Base-by-base conservation (phyloP, 2,113 vertebrate species). In the Hystrix cristata region DNA sequence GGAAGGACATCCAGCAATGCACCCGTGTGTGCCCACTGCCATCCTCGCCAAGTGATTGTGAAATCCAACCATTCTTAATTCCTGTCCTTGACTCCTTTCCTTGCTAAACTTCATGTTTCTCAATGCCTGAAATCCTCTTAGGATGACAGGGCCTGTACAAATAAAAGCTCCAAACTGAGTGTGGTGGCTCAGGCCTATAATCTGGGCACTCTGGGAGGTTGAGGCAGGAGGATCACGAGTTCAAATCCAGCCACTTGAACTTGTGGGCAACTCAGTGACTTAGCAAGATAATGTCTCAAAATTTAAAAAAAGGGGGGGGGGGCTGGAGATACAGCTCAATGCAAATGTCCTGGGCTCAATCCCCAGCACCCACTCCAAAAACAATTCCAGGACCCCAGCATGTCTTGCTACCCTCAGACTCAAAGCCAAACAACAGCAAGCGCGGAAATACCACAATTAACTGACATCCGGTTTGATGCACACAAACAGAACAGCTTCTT, bases 381-480 rank as follows among this genome's bases (percentile, higher is more conserved):
- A 48, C 38, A 29, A 15, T 95, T 95, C 97, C 98, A 82, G 96
- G 95, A 94, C 80, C 97, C 93, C 96, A 29, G 98, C 95, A 51
- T 98, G 97, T 95, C 96, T 98, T 96, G 98, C 97, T 95, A 97
- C 97, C 11, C 96, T 98, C 80, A 98, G 98, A 84, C 97, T 98
- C 78, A 98, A 98, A 97, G 98, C 98, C 27, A 98, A 98, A 96
- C 98, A 98, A 95, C 97, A 98, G 85, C 91, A 97, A 87, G 96
- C 95, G 82, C 97, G 98, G 96, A 98, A 97, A 98, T 97, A 93
- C 97, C 97, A 90, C 96, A 97, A 81, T 97, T 97, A 96, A 98
- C 91, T 95, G 95, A 98, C 87, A 92, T 93, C 96, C 71, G 97
- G 53, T 96, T 97, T 98, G 95, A 96, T 96, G 97, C 97, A 98